Conservation (phyloP, 2,888 invertebrate genomes). For the Cecidostiba fungosa region DNA sequence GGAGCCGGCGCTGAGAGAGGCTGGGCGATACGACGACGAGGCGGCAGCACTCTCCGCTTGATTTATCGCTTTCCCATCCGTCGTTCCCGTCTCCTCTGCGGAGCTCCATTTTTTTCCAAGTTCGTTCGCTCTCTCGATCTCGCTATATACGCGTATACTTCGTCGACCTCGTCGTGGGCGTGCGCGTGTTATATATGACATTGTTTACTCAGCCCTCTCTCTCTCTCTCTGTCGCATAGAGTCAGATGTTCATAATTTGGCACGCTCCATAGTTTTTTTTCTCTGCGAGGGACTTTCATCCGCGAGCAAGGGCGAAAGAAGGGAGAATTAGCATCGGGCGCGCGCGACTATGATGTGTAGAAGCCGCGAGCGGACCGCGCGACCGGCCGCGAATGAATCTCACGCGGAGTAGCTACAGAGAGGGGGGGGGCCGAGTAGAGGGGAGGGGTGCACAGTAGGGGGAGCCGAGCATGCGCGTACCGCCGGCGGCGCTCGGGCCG, state of each 20-base stretch:
- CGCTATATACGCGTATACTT: not conserved
- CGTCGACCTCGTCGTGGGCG: not conserved
- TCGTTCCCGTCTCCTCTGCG: constrained; percentile 4
- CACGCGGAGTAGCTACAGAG: not conserved
- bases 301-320: too few relatives aligned
- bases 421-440: not conserved
- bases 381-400: not conserved
- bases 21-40: not conserved
- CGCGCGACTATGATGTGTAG: too few relatives aligned
- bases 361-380: not conserved
- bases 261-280: too few relatives aligned
- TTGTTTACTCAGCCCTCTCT: too few relatives aligned
- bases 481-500: constrained; percentile 18
- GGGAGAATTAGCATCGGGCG: not conserved
- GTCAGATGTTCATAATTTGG: too few relatives aligned
- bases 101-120: constrained; percentile 9
- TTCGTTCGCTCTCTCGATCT: not conserved
- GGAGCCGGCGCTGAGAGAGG: constrained; percentile 3
- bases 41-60: constrained; percentile 10
- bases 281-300: too few relatives aligned
- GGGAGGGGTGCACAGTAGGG: not conserved
- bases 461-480: constrained; percentile 20
- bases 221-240: too few relatives aligned
- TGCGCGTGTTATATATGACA: not conserved
- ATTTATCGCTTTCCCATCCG: constrained; percentile 51